Base-by-base conservation (phyloP, 37 sponge, comb jelly and placozoan genomes). In the Ianthella basta region DNA sequence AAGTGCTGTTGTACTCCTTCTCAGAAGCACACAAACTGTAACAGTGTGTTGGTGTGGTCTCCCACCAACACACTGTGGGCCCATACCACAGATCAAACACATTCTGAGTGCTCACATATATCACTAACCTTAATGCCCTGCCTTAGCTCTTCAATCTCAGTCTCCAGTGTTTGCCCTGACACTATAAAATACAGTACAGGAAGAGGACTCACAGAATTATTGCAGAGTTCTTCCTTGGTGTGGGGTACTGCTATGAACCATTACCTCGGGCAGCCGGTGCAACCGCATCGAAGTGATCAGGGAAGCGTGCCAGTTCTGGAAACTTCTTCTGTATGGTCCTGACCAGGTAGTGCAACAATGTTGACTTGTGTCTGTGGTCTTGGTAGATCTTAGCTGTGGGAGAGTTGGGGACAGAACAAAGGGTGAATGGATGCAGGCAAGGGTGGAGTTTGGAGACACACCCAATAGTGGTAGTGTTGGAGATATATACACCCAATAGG, bases 131-230 rank as follows among this genome's bases (percentile, higher is more conserved):
- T 37, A 0, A 94, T 81, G 0, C 89, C 89, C 56, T 82, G 54
- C 29, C 39, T 86, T 16, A 94, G 67, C 40, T 94, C 95, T 41
- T 74, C 75, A 29, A 94, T 32, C 63, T 94, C 95, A 30, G 67
- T 70, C 36, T 91, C 89, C 64, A 94, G 60, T 21, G 95, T 94
- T 65, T 91, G 75, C 29, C 89, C 88, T 53, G 95, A 94, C 50
- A 94, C 95, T 94, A 56, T 16, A 68, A n/a, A 41, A 70, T 23
- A 29, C 14, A 68, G 15, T 15, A 68, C 15, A 68, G 70, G 20
- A n/a, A 68, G 25, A 57, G 15, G 59, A n/a, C n/a, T n/a, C 27
- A 61, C 27, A 61, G 64, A 12, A 29, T 61, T 61, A 61, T 61
- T 61, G 29, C 64, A 13, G 64, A n/a, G n/a, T 29, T 12, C 14